These are phyloP conservation scores for Cyclophora albipunctata DNA, from an alignment of 2,888 invertebrate species.

Conservation along the genomic window DNA sequence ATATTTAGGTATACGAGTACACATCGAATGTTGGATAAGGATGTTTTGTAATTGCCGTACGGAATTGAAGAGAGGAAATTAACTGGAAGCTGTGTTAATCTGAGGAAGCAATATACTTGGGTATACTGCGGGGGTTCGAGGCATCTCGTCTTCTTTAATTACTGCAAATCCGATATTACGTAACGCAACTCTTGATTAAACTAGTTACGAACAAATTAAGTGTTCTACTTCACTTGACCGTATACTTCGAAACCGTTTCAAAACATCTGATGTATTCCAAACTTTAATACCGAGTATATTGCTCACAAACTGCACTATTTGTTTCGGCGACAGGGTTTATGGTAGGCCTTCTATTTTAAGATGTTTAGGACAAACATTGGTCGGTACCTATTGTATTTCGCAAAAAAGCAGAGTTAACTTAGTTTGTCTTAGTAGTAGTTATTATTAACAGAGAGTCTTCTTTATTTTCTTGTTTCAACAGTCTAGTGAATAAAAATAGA, in stretches of 20 bases:
- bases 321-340: too few species aligned
- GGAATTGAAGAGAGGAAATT: slow-evolving; percentile 52
- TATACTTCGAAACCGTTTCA: slow-evolving; percentile 8
- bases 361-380: too few species aligned
- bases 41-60: slow-evolving; percentile 33
- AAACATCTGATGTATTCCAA: not conserved
- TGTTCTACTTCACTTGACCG: slow-evolving; percentile 26
- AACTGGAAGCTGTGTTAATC: slow-evolving; percentile 52
- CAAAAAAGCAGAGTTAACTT: too few species aligned
- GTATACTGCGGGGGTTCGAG: slow-evolving; percentile 28
- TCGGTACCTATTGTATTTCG: too few species aligned
- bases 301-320: too few species aligned
- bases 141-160: slow-evolving; percentile 48
- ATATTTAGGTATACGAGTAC: too few species aligned
- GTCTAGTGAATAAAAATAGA: too few species aligned
- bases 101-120: slow-evolving; percentile 46
- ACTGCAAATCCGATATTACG: slow-evolving; percentile 37
- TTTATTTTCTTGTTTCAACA: too few species aligned
- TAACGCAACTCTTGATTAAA: slow-evolving; percentile 46
- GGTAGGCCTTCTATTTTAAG: too few species aligned
- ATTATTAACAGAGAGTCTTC: too few species aligned
- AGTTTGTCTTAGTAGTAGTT: too few species aligned
- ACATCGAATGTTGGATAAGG: slow-evolving; percentile 13
- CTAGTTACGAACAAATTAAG: slow-evolving; percentile 47
- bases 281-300: not conserved